Evolutionary conservation across 2,888 invertebrate genomes (phyloP).

Genomic region (Parelbella ahira): DNA sequence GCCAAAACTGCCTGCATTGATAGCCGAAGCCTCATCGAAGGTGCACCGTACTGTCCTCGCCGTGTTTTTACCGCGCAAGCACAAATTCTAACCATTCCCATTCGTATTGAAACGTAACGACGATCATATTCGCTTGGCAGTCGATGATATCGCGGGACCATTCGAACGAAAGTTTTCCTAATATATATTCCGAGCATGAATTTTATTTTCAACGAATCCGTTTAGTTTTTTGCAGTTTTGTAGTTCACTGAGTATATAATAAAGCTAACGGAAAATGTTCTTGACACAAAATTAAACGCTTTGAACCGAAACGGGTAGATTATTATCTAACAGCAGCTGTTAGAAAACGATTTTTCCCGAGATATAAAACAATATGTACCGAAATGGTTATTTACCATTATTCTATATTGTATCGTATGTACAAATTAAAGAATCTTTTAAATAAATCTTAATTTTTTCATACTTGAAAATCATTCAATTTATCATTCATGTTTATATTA

Average conservation of each 20-base stretch:
- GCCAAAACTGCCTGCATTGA: conserved; percentile 15
- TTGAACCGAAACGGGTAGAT: conserved; percentile 11
- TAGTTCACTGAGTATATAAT: conserved; percentile 19
- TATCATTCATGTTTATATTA: too few relatives aligned
- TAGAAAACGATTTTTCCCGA: neutral
- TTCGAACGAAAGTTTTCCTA: conserved; percentile 18
- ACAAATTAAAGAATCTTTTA: too few relatives aligned
- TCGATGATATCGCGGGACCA: conserved; percentile 1
- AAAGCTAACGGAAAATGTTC: conserved; percentile 20
- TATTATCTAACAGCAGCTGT: conserved; percentile 9
- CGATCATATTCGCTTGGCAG: conserved; percentile 10
- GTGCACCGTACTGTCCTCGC: conserved; percentile 10
- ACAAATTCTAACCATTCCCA: conserved; percentile 8
- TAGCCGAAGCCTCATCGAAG: conserved; percentile 10
- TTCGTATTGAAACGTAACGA: conserved; percentile 16
- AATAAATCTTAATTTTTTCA: too few relatives aligned
- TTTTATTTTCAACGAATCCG: conserved; percentile 25
- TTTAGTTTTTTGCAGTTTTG: conserved; percentile 22
- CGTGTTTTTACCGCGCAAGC: conserved; percentile 7
- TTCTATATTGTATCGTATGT: too few relatives aligned
- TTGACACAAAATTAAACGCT: conserved; percentile 23
- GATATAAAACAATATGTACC: too few relatives aligned
- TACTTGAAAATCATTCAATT: too few relatives aligned
- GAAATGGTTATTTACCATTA: too few relatives aligned
- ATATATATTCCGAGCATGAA: conserved; percentile 26